phyloP scores from a whole-genome alignment of 1,140 invertebrate species.

The Conus betulinus region DNA sequence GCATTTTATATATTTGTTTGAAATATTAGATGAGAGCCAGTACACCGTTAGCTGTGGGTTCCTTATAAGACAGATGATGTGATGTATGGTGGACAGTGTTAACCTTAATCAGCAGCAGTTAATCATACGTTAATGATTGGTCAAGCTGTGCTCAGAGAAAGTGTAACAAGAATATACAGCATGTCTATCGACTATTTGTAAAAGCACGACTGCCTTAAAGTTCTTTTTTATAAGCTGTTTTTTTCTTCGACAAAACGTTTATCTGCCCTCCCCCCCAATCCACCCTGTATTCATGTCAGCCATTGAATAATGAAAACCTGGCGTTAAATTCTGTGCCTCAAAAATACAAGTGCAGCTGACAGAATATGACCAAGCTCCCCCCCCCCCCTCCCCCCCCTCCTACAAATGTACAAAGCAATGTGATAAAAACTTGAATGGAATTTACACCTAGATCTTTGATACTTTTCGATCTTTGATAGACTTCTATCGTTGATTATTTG shows the following conservation, averaged over 20 bases:
- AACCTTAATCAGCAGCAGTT: background rate
- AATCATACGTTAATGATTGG: background rate
- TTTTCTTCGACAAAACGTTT: background rate
- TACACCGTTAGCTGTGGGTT: background rate
- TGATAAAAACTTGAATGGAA: too few relatives aligned
- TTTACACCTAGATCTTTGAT: too few relatives aligned
- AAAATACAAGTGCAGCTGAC: background rate
- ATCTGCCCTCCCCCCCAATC: background rate
- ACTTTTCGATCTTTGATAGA: too few relatives aligned
- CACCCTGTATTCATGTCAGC: background rate
- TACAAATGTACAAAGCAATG: too few relatives aligned
- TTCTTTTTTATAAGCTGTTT: background rate
- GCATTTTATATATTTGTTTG: background rate
- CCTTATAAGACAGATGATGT: background rate
- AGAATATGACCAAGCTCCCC: too few relatives aligned
- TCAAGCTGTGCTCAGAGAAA: background rate
- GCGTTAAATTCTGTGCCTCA: background rate
- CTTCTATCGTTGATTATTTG: too few relatives aligned
- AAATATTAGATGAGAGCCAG: background rate
- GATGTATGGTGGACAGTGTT: background rate
- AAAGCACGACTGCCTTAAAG: background rate
- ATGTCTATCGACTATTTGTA: background rate
- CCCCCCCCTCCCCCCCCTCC: too few relatives aligned
- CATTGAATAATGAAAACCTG: background rate
- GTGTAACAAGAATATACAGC: background rate